Conservation (phyloP, 2,797 vertebrate genomes). For the Labroides dimidiatus region DNA sequence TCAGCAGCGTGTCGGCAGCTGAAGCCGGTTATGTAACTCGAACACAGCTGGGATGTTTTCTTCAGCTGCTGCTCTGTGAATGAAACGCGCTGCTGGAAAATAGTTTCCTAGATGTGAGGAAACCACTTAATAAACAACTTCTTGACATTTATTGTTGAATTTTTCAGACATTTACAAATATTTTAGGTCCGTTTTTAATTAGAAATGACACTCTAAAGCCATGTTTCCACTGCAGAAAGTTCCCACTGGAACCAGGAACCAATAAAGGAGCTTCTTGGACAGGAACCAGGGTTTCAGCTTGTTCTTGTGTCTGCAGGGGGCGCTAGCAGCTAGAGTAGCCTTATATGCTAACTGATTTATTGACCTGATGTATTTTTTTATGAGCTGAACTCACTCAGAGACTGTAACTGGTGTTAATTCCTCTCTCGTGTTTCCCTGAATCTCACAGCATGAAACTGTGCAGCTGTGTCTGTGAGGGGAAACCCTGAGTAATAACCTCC, state of each 20-base stretch:
- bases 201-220: no score
- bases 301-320: neutral
- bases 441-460: conserved; percentile 22
- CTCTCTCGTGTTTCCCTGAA: conserved; percentile 17
- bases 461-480: conserved; percentile 31
- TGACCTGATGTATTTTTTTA: no score
- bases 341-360: neutral
- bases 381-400: no score
- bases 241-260: no score
- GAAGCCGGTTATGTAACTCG: conserved; percentile 1
- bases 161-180: no score
- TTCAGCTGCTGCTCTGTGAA: neutral
- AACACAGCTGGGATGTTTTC: conserved; percentile 6
- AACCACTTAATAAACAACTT: neutral
- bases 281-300: no score
- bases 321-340: neutral
- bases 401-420: no score
- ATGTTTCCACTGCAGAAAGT: no score
- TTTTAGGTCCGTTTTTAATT: no score
- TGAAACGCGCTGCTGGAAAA: neutral
- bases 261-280: no score
- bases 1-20: neutral
- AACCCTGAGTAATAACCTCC: conserved; percentile 20
- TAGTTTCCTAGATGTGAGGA: neutral
- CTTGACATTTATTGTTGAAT: no score